Conservation (phyloP, 2,797 vertebrate genomes). For the Hypotaenidia philippensis region DNA sequence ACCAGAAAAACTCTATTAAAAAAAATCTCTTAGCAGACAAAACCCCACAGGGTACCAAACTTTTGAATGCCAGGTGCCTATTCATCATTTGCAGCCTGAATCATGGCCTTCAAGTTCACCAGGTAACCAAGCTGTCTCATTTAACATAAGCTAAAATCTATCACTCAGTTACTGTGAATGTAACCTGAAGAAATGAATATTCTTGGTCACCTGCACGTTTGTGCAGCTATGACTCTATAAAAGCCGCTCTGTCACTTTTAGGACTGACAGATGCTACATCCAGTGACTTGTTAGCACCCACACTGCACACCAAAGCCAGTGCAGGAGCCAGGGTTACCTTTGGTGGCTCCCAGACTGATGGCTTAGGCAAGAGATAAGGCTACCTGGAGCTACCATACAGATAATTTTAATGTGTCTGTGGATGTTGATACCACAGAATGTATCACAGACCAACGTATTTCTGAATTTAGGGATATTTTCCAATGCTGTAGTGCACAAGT, state of each 20-base stretch:
- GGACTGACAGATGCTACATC: neutral
- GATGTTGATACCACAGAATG: neutral
- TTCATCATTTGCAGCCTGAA: neutral
- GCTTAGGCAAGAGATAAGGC: neutral
- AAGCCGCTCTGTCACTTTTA: neutral
- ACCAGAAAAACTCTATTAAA: neutral
- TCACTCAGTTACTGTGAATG: neutral
- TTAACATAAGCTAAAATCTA: neutral
- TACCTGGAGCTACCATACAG: neutral
- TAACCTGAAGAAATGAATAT: neutral
- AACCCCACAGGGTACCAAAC: neutral
- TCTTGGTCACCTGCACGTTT: neutral
- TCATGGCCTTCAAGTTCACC: neutral
- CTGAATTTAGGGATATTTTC: neutral
- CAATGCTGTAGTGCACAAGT: fast-evolving
- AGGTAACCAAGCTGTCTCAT: neutral
- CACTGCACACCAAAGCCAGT: neutral
- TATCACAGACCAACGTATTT: neutral
- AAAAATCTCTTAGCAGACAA: neutral
- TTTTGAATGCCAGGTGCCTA: neutral
- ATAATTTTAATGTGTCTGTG: neutral
- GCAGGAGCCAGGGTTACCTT: neutral
- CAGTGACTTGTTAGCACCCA: neutral
- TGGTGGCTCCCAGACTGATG: neutral
- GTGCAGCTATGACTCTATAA: neutral